These are phyloP conservation scores for Halcyon chelicuti DNA, from an alignment of 2,797 vertebrate species.

Conservation along the genomic window DNA sequence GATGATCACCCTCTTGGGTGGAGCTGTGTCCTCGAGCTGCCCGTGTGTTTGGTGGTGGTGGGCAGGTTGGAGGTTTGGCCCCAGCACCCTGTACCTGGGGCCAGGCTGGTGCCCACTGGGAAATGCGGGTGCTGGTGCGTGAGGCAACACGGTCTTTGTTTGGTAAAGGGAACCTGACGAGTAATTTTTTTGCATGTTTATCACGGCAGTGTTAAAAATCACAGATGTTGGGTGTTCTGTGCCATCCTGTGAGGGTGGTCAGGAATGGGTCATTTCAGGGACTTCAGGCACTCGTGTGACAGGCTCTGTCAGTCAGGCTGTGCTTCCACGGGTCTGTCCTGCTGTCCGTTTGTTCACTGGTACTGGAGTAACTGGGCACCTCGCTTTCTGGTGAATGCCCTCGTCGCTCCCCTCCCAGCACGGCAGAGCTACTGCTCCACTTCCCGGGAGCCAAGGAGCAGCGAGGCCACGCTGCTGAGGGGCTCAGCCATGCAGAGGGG, in stretches of 20 bases:
- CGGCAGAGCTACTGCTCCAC: too few species aligned
- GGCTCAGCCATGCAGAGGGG: too few species aligned
- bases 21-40: background rate
- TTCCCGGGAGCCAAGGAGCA: too few species aligned
- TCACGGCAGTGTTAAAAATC: background rate
- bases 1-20: accelerated
- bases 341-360: too few species aligned
- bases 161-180: background rate
- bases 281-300: too few species aligned
- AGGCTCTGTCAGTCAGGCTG: too few species aligned
- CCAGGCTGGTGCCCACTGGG: accelerated
- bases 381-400: too few species aligned
- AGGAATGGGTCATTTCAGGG: background rate
- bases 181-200: background rate
- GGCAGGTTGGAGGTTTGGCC: accelerated
- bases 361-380: too few species aligned
- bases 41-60: too few species aligned
- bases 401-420: too few species aligned
- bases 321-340: too few species aligned
- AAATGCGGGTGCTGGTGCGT: accelerated
- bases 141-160: background rate
- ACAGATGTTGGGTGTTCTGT: background rate
- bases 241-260: background rate
- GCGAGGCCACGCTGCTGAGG: too few species aligned
- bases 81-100: background rate